Evolutionary conservation across 2,797 vertebrate species (phyloP), one percentile per base, ranked within the genome.

Genomic region (Cirrhinus molitorella): DNA sequence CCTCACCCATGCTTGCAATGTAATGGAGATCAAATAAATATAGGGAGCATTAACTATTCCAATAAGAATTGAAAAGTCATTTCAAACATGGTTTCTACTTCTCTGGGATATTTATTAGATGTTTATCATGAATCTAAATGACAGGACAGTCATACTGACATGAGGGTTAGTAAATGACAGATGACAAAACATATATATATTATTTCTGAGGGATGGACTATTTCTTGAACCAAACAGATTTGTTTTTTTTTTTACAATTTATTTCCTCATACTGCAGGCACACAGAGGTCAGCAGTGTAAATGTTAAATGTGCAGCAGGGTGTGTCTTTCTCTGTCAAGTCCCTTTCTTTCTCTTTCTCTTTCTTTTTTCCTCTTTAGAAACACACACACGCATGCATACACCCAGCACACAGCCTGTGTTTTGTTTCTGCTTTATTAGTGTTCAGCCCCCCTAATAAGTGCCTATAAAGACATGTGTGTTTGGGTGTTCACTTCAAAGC

Each of bases 401-500:
- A 71, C 28, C 84, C 47, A 34, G 40, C 84, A 61, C 63, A 80
- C 71, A 51, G 65, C 65, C 74, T 59, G 3, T 85, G 72, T 76
- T 85, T 84, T 76, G 5, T 85, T 85, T 85, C n/a, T 61, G 51
- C 65, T 43, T 85, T 63, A 85, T 82, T 81, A 53, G 57, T 61
- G 53, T 53, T 34, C 51, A 66, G 31, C 66, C 49, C 40, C 28
- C 2, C 78, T 45, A 72, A 53, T 53, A 40, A 65, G 34, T 19
- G 40, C 23, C 73, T 51, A 51, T 55, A 40, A 72, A 65, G 49
- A 25, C 14, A 12, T 77, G 74, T 71, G 74, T 81, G 84, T 79
- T 85, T 82, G 80, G 84, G 76, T 66, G 73, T 78, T 77, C 13
- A 72, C 63, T 82, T 85, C 80, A 82, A 85, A 85, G 84, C 19